A percentile compares a stretch with the other conserved stretches of the same genome.
phyloP scores from a whole-genome alignment of 1,140 invertebrate species.

The Spodoptera litura region DNA sequence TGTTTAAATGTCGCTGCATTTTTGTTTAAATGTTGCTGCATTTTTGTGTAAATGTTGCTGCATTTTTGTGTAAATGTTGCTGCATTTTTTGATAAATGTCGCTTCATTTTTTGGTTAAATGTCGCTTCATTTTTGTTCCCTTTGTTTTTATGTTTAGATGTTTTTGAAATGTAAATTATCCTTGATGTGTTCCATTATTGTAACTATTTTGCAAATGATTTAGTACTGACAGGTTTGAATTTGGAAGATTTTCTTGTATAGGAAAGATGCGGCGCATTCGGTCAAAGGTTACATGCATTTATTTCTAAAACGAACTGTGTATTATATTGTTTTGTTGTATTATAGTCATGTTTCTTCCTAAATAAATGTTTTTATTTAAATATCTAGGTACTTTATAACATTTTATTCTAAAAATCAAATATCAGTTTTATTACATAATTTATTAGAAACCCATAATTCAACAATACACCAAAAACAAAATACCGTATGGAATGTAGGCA shows the following conservation, averaged over 20 bases:
- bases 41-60: constrained; percentile 9
- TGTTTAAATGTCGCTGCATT: neutral
- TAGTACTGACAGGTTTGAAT: neutral
- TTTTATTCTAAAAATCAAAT: constrained; percentile 21
- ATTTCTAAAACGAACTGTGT: constrained; percentile 65
- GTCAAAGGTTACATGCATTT: constrained; percentile 66
- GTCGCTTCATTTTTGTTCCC: constrained; percentile 10
- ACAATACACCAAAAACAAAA: constrained; percentile 60
- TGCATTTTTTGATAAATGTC: too few relatives aligned
- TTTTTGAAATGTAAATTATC: constrained; percentile 21
- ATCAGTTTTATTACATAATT: constrained; percentile 52
- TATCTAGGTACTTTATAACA: neutral
- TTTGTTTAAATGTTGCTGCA: constrained; percentile 3
- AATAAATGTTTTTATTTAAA: constrained; percentile 62
- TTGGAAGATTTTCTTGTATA: constrained; percentile 1
- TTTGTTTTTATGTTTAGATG: constrained; percentile 26
- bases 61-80: too few relatives aligned
- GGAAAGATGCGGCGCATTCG: constrained; percentile 57
- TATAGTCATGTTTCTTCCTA: constrained; percentile 77
- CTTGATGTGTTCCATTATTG: constrained; percentile 24
- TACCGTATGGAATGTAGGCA: constrained; percentile 78
- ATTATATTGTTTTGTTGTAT: constrained; percentile 80
- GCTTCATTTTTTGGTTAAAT: constrained; percentile 9
- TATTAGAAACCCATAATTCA: constrained; percentile 64
- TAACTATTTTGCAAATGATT: constrained; percentile 23